These are phyloP conservation scores for Motacilla alba DNA, from an alignment of 2,113 vertebrate genomes.

Conservation along the genomic window DNA sequence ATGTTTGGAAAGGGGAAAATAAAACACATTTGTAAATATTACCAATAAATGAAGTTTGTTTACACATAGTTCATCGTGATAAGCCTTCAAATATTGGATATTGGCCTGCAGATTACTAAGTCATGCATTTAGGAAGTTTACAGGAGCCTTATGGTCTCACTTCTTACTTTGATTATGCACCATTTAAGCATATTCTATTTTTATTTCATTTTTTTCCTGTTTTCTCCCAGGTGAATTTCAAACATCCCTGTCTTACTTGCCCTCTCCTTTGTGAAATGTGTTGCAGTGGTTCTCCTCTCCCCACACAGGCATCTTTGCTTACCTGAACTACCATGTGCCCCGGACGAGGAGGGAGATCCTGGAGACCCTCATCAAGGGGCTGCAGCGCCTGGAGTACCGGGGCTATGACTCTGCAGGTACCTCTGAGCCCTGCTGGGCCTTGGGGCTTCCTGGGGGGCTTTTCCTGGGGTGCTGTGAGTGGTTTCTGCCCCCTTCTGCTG, in stretches of 20 bases:
- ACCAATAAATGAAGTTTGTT: background rate
- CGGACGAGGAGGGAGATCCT: constrained; percentile 93
- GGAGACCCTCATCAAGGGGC: constrained; percentile 95
- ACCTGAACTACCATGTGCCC: constrained; percentile 97
- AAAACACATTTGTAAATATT: background rate
- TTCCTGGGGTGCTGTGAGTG: fast-evolving
- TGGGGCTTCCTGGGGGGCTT: background rate
- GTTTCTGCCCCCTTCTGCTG: background rate
- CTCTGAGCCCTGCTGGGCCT: fast-evolving
- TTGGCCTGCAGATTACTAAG: background rate
- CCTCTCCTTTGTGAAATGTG: background rate
- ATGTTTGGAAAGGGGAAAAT: background rate
- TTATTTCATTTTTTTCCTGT: background rate
- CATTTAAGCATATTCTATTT: background rate
- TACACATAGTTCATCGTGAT: background rate
- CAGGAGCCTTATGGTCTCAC: background rate
- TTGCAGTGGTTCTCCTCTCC: background rate
- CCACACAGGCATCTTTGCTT: constrained; percentile 92
- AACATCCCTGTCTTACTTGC: background rate
- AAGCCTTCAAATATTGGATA: background rate
- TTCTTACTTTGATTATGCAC: background rate
- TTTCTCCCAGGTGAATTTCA: background rate
- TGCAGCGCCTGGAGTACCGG: constrained; percentile 93
- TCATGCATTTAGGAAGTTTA: background rate
- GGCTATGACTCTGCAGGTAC: constrained; percentile 97